Evolutionary conservation across 2,113 vertebrate species (phyloP).

Genomic region (Octodon degus): DNA sequence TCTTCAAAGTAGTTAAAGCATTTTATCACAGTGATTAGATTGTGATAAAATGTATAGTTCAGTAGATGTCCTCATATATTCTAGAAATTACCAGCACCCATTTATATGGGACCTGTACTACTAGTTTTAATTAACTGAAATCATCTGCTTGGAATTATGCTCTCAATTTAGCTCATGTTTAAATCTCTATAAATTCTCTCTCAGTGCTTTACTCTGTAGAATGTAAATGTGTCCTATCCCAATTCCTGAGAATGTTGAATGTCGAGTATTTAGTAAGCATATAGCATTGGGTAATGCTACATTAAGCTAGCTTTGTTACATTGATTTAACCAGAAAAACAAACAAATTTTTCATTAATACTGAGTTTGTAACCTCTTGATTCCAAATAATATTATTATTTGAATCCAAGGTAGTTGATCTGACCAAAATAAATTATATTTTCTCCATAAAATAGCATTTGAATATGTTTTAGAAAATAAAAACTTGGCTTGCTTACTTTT

Average conservation of each 20-base stretch:
- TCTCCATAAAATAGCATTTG: background rate
- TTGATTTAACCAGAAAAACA: background rate
- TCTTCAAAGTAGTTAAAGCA: conserved; percentile 60
- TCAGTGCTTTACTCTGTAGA: conserved; percentile 50
- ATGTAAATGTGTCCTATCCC: conserved; percentile 69
- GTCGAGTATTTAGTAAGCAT: background rate
- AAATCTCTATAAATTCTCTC: conserved; percentile 82
- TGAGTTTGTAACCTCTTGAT: background rate
- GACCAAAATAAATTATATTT: conserved; percentile 14
- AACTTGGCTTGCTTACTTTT: too few species aligned
- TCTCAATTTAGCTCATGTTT: conserved; percentile 82
- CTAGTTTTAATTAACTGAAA: conserved; percentile 83
- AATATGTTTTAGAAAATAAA: conserved; percentile 18
- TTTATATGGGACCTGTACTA: conserved; percentile 79
- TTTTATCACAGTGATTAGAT: conserved; percentile 78
- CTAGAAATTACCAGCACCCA: conserved; percentile 77
- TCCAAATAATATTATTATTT: background rate
- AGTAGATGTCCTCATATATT: conserved; percentile 77
- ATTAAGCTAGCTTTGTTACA: background rate
- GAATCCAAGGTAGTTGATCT: conserved; percentile 11
- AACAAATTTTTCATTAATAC: conserved; percentile 10
- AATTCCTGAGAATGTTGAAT: conserved; percentile 28
- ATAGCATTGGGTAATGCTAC: background rate
- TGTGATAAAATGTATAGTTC: conserved; percentile 79
- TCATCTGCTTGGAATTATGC: conserved; percentile 81